Evolutionary conservation across 2,888 invertebrate species (phyloP), one percentile per base, ranked within the genome.

Genomic region (Mythimna albipuncta): DNA sequence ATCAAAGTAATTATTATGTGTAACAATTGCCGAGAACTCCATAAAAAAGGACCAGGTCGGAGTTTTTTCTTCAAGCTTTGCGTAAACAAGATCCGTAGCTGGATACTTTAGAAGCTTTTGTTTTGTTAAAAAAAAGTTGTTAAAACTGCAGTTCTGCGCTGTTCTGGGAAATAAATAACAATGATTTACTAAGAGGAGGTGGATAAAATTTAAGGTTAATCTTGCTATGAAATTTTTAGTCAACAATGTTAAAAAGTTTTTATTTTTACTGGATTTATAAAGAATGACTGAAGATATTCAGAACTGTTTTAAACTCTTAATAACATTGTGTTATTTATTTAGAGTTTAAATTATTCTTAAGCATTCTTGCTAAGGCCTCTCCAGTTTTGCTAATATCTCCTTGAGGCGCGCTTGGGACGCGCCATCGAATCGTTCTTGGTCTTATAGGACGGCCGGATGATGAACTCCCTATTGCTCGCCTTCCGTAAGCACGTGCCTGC

Each of bases 1-100:
- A 72, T 81, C 68, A 75, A 75, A 79, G 75, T 79, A 70, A 70
- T 78, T 74, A 74, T 67, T 69, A 64, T 11, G 10, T 65, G 50
- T 62, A 59, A 58, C 55, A 69, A 69, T 59, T 72, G 64, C 69
- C 55, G 10, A 26, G 55, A 64, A 50, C 52, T 58, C 32, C 44
- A 21, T 75, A 10, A 55, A 69, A 68, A 61, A 44, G 10, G 7
- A 35, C 52, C 55, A 19, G 54, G 52, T 69, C 16, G 11, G n/a
- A 59, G 58, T 19, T 50, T 41, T 64, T 62, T 55, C 47, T 67
- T 67, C 4, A 38, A 62, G 65, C 52, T 64, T 38, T n/a, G 57
- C 26, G n/a, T 21, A 58, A 65, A 58, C 32, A 61, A 72, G 44
- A 72, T 63, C 62, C 9, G 52, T 16, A 68, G 64, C 21, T 16